A percentile compares a stretch with the other conserved stretches of the same genome.
Conservation (phyloP, 1,140 invertebrate genomes). For the Acyrthosiphon pisum region DNA sequence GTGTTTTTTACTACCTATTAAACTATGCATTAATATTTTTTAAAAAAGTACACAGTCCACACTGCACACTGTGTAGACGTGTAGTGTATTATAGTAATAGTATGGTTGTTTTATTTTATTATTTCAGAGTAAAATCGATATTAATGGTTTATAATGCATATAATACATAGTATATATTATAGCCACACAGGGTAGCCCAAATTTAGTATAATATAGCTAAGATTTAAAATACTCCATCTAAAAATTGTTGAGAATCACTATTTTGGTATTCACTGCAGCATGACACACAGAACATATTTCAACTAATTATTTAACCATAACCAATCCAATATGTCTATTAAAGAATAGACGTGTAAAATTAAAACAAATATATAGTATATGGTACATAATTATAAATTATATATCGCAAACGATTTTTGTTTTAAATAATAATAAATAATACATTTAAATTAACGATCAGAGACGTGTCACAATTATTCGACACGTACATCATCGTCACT, state of each 20-base stretch:
- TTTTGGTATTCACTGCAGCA: neutral
- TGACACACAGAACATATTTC: neutral
- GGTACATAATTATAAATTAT: neutral
- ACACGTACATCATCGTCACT: neutral
- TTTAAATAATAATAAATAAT: conserved; percentile 15
- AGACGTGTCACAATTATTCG: neutral
- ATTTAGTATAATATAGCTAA: neutral
- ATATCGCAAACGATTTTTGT: neutral
- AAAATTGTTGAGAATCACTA: neutral
- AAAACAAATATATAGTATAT: neutral
- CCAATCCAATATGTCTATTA: neutral
- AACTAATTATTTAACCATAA: neutral
- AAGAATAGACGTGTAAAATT: neutral
- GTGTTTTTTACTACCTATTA: no score
- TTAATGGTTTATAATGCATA: no score
- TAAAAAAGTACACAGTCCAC: no score
- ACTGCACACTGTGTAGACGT: no score
- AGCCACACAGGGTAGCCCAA: no score
- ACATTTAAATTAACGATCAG: neutral
- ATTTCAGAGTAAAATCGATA: no score
- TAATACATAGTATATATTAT: no score
- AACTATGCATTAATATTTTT: no score
- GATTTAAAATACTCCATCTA: neutral
- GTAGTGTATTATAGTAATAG: no score
- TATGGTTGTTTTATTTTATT: no score